Evolutionary conservation across 64 coral and sea anemone genomes (phyloP), one percentile per base, ranked within the genome.

Genomic region (Montipora efflorescens): DNA sequence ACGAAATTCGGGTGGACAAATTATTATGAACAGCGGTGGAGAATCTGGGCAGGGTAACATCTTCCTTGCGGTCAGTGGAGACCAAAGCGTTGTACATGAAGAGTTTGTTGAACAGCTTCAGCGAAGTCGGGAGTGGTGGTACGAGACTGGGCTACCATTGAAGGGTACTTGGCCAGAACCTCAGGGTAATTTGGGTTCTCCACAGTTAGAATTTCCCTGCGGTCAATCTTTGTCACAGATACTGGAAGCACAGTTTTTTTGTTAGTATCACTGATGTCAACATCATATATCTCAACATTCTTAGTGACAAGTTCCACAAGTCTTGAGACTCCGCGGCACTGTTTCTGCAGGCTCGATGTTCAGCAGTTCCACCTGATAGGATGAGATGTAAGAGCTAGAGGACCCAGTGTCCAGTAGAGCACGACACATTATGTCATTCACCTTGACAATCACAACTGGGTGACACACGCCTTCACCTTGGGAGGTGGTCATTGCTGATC

Each of bases 151-250:
- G 74, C 43, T 70, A 69, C 47, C 25, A 25, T 25, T 25, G 25
- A 25, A 1, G 48, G 75, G 53, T 57, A 89, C 28, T 75, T 48
- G 14, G 47, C 15, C 58, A 89, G 18, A 8, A 89, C 12, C 14
- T 55, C 87, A 20, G 87, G 69, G 53, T 89, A 89, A 36, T 76
- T 89, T 22, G 11, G 87, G 66, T 89, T 89, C 22, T 89, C 87
- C 11, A 89, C 45, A 15, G 87, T 52, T 52, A 76, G 25, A n/a
- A 89, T 68, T 89, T 89, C 87, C 5, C 57, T 47, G 4, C 50
- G 72, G 15, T 89, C 87, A 4, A 76, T 73, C 46, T 76, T 89
- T 7, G 74, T 89, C 28, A 47, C 69, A 15, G 10, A 50, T 6
- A 89, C 16, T 51, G 87, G 87, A 19, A 76, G 72, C 71, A 76